Conservation (phyloP, 2,888 invertebrate genomes). For the Pachydiplax longipennis region DNA sequence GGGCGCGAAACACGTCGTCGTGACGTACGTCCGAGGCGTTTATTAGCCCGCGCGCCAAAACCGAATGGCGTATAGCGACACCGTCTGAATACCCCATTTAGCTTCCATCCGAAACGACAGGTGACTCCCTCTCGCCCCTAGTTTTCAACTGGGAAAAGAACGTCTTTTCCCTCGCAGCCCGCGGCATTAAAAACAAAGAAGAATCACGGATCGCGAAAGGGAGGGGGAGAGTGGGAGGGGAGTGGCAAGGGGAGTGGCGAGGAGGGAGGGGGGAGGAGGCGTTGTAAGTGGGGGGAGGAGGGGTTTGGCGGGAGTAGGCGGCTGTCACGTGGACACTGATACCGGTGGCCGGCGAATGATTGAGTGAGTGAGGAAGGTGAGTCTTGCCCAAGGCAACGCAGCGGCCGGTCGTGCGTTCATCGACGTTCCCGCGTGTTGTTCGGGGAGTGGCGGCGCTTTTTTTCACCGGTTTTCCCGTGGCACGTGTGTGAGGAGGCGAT, state of each 20-base stretch:
- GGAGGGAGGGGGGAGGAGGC: neutral
- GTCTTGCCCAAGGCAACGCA: slow-evolving; percentile 39
- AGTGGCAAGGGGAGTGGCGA: neutral
- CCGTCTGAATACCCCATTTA: neutral
- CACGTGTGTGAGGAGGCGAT: neutral
- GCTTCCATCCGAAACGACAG: neutral
- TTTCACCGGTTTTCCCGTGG: neutral
- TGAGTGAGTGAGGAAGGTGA: slow-evolving; percentile 34
- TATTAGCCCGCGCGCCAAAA: too few relatives aligned
- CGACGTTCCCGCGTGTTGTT: neutral
- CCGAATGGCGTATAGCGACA: neutral
- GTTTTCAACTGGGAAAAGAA: neutral
- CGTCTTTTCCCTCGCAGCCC: neutral
- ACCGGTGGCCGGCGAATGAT: slow-evolving; percentile 43
- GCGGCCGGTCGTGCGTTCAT: neutral
- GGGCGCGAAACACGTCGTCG: too few relatives aligned
- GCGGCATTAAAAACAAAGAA: neutral
- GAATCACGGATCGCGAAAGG: neutral
- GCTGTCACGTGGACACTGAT: slow-evolving; percentile 43
- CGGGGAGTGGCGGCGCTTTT: neutral
- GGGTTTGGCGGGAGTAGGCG: neutral
- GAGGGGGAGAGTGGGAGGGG: neutral
- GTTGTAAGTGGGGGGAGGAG: neutral
- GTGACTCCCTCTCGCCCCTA: neutral
- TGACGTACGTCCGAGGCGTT: too few relatives aligned